These are phyloP conservation scores for Crotalus tigris DNA, from an alignment of 2,113 vertebrate genomes.

Conservation along the genomic window DNA sequence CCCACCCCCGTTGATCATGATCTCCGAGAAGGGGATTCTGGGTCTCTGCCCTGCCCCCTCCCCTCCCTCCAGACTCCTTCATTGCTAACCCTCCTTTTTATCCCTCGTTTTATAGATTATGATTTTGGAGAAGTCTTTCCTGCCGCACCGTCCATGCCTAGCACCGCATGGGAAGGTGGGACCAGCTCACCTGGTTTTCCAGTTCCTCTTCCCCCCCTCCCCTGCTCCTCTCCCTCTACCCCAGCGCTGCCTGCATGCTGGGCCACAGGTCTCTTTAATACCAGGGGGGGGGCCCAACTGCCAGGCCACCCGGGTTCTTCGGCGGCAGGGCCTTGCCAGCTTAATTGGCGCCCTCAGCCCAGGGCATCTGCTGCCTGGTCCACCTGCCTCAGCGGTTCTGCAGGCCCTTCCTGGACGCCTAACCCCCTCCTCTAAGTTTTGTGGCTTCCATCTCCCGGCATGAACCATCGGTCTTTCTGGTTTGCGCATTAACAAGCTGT, in stretches of 20 bases:
- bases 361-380: not conserved
- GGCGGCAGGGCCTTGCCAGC: too few species aligned
- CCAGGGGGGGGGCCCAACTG: not conserved
- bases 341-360: not conserved
- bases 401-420: constrained; percentile 21
- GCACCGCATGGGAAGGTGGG: constrained; percentile 99
- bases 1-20: not conserved
- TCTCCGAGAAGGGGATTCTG: not conserved
- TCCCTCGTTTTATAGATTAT: constrained; percentile 99
- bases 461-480: not conserved
- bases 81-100: constrained; percentile 82
- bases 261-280: constrained; percentile 42
- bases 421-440: not conserved
- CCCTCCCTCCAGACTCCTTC: constrained; percentile 26
- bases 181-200: constrained; percentile 71
- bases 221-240: constrained; percentile 58
- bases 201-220: constrained; percentile 47
- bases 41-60: fast-evolving
- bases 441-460: fast-evolving
- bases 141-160: constrained; percentile 95
- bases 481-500: not conserved
- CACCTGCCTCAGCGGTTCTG: constrained; percentile 41
- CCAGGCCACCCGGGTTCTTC: not conserved
- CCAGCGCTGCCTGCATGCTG: constrained; percentile 77
- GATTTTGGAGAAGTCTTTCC: constrained; percentile 99